phyloP scores from a whole-genome alignment of 2,888 invertebrate genomes.

The Torymus texanus region DNA sequence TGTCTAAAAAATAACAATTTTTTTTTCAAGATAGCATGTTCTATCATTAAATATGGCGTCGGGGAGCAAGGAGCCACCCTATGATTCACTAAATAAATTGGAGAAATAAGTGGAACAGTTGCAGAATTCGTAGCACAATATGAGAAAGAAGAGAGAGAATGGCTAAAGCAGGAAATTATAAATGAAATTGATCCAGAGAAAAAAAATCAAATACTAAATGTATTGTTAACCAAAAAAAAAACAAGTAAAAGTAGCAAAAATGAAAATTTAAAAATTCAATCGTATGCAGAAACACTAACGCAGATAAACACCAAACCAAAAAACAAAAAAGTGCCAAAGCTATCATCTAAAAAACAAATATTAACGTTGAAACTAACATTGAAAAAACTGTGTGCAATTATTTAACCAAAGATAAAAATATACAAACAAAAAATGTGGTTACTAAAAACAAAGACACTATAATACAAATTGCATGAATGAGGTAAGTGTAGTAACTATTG shows the following conservation, averaged over 20 bases:
- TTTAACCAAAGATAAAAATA: too few species aligned
- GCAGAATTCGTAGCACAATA: background rate
- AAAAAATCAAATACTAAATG: background rate
- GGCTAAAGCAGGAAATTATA: background rate
- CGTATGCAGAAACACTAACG: slow-evolving; percentile 10
- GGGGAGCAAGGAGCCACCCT: too few species aligned
- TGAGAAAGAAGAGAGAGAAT: background rate
- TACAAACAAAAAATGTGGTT: too few species aligned
- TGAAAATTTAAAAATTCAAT: background rate
- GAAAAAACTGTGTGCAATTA: background rate
- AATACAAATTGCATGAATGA: too few species aligned
- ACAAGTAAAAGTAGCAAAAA: background rate
- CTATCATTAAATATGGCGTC: too few species aligned
- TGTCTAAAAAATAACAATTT: too few species aligned
- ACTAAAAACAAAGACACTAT: too few species aligned
- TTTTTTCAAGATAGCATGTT: too few species aligned
- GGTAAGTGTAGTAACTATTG: background rate
- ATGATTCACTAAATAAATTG: too few species aligned
- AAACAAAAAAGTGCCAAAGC: slow-evolving; percentile 9
- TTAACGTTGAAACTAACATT: background rate
- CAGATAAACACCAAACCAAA: background rate
- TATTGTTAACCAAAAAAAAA: background rate
- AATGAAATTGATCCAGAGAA: background rate
- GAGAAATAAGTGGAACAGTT: slow-evolving; percentile 9
- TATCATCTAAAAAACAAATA: slow-evolving; percentile 8